Percentiles rank a stretch among this genome's conserved stretches.
Evolutionary conservation across 1,140 invertebrate species (phyloP).

Genomic region (Bradysia coprophila): DNA sequence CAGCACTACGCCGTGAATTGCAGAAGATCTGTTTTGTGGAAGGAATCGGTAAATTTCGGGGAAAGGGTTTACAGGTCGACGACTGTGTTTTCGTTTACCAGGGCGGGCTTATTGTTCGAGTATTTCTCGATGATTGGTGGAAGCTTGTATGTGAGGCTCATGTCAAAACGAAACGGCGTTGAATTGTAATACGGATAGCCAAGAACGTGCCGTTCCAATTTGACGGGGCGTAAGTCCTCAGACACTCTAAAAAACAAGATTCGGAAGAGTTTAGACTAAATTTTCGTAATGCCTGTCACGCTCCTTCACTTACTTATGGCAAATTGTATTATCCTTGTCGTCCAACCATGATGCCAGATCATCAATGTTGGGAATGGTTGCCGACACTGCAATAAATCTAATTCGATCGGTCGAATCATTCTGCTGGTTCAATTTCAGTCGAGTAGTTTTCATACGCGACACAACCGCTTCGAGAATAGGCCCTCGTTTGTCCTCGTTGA

Average conservation of each 20-base stretch:
- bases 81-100: too few relatives aligned
- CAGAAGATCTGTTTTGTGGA: too few relatives aligned
- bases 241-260: constrained; percentile 32
- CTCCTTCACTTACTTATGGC: not conserved
- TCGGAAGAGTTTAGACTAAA: too few relatives aligned
- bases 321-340: not conserved
- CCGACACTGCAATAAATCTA: constrained; percentile 58
- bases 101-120: too few relatives aligned
- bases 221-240: constrained; percentile 51
- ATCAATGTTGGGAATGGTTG: constrained; percentile 57
- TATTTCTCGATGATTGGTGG: constrained; percentile 45
- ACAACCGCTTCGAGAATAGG: constrained; percentile 63
- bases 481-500: constrained; percentile 49
- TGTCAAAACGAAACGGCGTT: constrained; percentile 55
- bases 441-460: constrained; percentile 49
- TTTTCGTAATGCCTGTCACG: too few relatives aligned
- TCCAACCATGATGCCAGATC: constrained; percentile 57
- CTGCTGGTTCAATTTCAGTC: constrained; percentile 11
- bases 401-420: too few relatives aligned
- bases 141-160: constrained; percentile 55
- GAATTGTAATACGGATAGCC: constrained; percentile 31
- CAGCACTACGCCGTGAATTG: too few relatives aligned
- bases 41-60: too few relatives aligned
- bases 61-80: too few relatives aligned
- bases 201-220: constrained; percentile 48